These are phyloP conservation scores for Bibio marci DNA, from an alignment of 2,888 invertebrate species.

Conservation along the genomic window DNA sequence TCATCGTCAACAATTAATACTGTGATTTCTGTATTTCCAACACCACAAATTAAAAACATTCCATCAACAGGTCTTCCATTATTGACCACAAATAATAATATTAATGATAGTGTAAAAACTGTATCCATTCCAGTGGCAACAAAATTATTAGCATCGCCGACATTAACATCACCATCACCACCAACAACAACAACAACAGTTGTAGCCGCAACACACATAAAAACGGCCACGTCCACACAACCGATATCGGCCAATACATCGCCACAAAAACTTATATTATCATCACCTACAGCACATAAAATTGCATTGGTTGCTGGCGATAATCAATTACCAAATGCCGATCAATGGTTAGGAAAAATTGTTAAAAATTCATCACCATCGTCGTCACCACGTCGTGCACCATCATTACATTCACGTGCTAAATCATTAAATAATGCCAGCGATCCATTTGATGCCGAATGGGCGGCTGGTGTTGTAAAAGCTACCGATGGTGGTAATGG, in stretches of 20 bases:
- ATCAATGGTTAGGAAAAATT: slow-evolving; percentile 67
- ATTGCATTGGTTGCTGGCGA: slow-evolving; percentile 25
- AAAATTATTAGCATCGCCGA: slow-evolving; percentile 2
- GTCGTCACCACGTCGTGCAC: slow-evolving; percentile 31
- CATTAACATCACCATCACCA: slow-evolving; percentile 4
- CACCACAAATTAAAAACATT: background rate
- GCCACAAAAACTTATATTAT: slow-evolving; percentile 43
- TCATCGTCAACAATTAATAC: background rate
- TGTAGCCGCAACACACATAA: slow-evolving; percentile 6
- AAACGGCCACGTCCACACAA: slow-evolving; percentile 5
- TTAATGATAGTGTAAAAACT: too few relatives aligned
- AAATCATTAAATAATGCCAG: slow-evolving; percentile 36
- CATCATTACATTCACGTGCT: slow-evolving; percentile 38
- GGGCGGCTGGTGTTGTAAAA: slow-evolving; percentile 48
- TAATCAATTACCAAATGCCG: slow-evolving; percentile 48
- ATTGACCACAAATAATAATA: too few relatives aligned
- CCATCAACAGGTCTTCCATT: too few relatives aligned
- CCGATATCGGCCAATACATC: slow-evolving; percentile 27
- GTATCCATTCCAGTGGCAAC: background rate
- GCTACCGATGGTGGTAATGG: slow-evolving; percentile 32
- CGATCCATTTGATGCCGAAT: slow-evolving; percentile 74
- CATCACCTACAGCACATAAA: slow-evolving; percentile 15
- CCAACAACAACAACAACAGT: slow-evolving; percentile 7
- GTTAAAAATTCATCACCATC: slow-evolving; percentile 39
- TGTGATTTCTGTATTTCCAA: background rate